These are phyloP conservation scores for Muntiacus muntjak DNA, from an alignment of 2,113 vertebrate species.

Conservation along the genomic window DNA sequence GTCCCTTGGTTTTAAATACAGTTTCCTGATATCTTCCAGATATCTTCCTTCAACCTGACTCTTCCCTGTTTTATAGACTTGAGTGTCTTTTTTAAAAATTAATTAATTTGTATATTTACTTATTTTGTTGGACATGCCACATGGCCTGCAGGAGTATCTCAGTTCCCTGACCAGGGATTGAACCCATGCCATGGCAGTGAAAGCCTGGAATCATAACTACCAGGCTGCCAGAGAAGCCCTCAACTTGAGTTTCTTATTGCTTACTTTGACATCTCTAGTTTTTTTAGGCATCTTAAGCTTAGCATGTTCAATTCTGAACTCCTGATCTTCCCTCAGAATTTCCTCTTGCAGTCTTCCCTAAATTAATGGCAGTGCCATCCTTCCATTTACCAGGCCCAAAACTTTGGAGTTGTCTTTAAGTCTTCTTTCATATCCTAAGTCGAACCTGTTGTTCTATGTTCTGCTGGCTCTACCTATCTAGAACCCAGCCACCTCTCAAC, in stretches of 20 bases:
- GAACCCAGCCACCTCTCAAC: neutral
- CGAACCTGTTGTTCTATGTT: neutral
- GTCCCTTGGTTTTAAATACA: neutral
- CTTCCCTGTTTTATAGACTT: neutral
- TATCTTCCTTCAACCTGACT: neutral
- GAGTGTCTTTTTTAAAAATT: neutral
- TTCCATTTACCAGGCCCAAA: neutral
- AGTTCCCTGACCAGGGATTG: neutral
- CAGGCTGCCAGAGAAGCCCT: neutral
- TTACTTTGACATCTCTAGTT: neutral
- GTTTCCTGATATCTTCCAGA: neutral
- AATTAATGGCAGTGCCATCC: neutral
- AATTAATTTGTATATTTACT: neutral
- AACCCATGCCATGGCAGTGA: neutral
- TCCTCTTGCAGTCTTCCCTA: neutral
- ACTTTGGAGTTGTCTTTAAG: neutral
- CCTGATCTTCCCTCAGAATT: neutral
- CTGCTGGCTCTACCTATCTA: neutral
- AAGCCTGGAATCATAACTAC: neutral
- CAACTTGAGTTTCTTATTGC: neutral
- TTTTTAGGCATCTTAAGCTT: neutral
- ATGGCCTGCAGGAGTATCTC: neutral
- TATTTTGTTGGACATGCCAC: neutral
- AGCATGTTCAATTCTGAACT: neutral
- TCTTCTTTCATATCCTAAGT: neutral